These are phyloP conservation scores for Hyposmocoma kahamanoa DNA, from an alignment of 1,140 invertebrate species.

Conservation along the genomic window DNA sequence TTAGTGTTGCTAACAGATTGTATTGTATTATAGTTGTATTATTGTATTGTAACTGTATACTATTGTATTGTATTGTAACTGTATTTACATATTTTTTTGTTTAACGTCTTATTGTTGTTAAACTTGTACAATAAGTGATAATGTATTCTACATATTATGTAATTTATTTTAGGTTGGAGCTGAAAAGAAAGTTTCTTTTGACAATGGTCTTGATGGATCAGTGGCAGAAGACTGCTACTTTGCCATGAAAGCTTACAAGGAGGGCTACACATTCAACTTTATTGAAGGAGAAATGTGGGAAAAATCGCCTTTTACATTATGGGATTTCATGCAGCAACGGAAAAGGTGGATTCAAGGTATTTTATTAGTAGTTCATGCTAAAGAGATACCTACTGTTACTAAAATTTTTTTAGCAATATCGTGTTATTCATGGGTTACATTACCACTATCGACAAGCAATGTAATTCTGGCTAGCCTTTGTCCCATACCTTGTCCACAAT, in stretches of 20 bases:
- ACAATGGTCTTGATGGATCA: conserved; percentile 95
- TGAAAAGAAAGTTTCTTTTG: conserved; percentile 93
- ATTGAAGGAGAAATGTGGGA: conserved; percentile 98
- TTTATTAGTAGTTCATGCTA: conserved; percentile 93
- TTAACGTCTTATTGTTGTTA: too few species aligned
- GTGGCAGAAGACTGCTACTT: conserved; percentile 99
- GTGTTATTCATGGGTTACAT: conserved; percentile 96
- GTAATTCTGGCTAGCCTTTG: conserved; percentile 87
- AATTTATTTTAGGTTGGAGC: conserved; percentile 82
- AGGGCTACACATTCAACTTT: conserved; percentile 93
- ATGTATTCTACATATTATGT: not conserved
- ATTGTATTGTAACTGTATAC: too few species aligned
- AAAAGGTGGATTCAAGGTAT: conserved; percentile 98
- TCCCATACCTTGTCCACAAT: conserved; percentile 89
- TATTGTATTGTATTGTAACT: too few species aligned
- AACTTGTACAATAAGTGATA: too few species aligned
- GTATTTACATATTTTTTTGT: too few species aligned
- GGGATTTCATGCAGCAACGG: conserved; percentile 96
- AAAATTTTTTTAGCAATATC: conserved; percentile 92
- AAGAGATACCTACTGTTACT: conserved; percentile 85
- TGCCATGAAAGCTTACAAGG: conserved; percentile 91
- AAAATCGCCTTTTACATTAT: conserved; percentile 95
- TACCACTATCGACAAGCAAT: conserved; percentile 94
- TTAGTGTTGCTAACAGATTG: too few species aligned
- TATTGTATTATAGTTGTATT: too few species aligned